phyloP scores from a whole-genome alignment of 2,888 invertebrate genomes.

The Cepaea hortensis region DNA sequence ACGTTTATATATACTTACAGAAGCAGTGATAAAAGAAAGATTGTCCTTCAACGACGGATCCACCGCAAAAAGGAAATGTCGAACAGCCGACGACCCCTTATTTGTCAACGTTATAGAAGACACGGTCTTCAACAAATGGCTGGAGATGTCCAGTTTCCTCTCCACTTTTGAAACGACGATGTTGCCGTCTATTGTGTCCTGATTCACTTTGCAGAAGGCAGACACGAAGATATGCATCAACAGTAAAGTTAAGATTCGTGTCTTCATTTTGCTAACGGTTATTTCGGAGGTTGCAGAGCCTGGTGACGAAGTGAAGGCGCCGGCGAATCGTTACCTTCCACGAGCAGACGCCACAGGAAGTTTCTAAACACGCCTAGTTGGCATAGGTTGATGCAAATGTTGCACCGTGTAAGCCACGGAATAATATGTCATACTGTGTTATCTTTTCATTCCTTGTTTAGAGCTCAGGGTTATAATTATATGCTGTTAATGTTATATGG shows the following conservation, averaged over 20 bases:
- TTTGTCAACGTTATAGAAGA: conserved; percentile 90
- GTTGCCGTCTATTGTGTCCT: conserved; percentile 66
- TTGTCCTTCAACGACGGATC: conserved; percentile 82
- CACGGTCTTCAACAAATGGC: conserved; percentile 90
- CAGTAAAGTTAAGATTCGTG: background rate
- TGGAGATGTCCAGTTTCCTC: conserved; percentile 88
- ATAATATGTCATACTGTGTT: background rate
- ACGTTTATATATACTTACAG: conserved; percentile 76
- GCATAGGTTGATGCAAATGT: conserved; percentile 23
- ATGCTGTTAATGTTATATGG: too few relatives aligned
- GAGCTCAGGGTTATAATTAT: too few relatives aligned
- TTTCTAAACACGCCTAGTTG: conserved; percentile 35
- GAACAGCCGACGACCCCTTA: conserved; percentile 84
- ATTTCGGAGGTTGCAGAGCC: background rate
- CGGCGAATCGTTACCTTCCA: conserved; percentile 52
- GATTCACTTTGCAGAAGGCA: conserved; percentile 58
- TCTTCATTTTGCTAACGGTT: conserved; percentile 30
- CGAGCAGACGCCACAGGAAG: conserved; percentile 43
- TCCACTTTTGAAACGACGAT: conserved; percentile 84
- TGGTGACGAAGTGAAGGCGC: background rate
- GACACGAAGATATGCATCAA: conserved; percentile 33
- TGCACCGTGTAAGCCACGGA: background rate
- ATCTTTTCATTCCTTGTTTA: too few relatives aligned
- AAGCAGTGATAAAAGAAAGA: conserved; percentile 85
- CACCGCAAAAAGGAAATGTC: conserved; percentile 84